Base-by-base conservation (phyloP, 2,797 vertebrate genomes). In the Oreortyx pictus region DNA sequence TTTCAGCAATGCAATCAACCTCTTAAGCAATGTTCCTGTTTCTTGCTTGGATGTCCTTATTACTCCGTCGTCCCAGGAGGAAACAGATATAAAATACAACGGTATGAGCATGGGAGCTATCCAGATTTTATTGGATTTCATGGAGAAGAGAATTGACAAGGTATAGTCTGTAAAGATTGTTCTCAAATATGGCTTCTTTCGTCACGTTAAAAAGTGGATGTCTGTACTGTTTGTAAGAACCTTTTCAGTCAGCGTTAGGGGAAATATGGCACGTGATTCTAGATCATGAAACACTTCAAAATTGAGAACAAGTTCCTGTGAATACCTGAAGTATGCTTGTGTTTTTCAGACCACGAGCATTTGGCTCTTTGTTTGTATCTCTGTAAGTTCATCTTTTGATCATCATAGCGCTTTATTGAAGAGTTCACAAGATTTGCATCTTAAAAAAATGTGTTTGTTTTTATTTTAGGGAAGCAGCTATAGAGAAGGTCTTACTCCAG, bases 71-170 rank as follows among this genome's bases (percentile, higher is more conserved):
- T 97, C 98, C 70, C 98, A 98, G 95, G 98, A 98, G 84, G 98
- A 98, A 88, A 97, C 97, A 60, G 95, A 96, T 90, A 95, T 97
- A 91, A 97, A 98, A 83, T 99, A 99, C 86, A 98, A 98, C 52
- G 99, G 98, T 39, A 99, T 99, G 97, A 99, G 99, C 97, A 98
- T 99, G 98, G 97, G 98, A 62, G 98, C 97, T 27, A 96, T 99
- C 94, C 98, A 98, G 56, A 97, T 98, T 94, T 97, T 99, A 65
- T 93, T 99, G 92, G 98, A 97, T 96, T 99, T 99, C 96, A 99
- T 99, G 99, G 99, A 99, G 97, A 99, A 98, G 97, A 98, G 99
- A 96, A 99, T 99, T 91, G 98, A 99, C 97, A 99, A 99, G 99
- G 99, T 99, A 98, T 95, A 93, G 24, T 17, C 78, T 76, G 8